Conservation (phyloP, 2,888 invertebrate species). For the Philopedon plagiatum region DNA sequence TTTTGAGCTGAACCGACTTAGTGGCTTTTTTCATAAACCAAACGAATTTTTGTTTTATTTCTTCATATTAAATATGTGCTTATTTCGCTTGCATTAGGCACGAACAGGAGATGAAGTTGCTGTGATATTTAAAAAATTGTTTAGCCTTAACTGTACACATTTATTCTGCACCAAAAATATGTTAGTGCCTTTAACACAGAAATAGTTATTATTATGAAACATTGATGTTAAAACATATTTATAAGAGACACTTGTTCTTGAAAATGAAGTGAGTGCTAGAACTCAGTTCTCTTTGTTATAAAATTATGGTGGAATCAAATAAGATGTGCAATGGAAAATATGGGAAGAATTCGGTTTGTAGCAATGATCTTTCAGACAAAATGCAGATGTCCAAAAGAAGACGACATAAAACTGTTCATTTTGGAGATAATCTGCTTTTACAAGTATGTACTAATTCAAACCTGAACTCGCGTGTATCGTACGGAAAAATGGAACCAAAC, state of each 20-base stretch:
- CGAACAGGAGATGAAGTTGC: not conserved
- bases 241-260: not conserved
- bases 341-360: constrained; percentile 58
- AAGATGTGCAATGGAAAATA: constrained; percentile 65
- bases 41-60: too few relatives aligned
- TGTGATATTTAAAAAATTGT: constrained; percentile 9
- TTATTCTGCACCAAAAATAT: constrained; percentile 6
- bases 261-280: not conserved
- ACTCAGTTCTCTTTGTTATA: not conserved
- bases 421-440: constrained; percentile 82
- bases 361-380: constrained; percentile 66
- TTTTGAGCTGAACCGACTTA: too few relatives aligned
- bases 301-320: constrained; percentile 67
- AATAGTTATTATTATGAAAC: not conserved
- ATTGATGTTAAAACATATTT: not conserved
- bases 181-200: constrained; percentile 3
- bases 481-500: constrained; percentile 79
- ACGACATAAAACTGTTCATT: constrained; percentile 84
- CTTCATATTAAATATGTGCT: too few relatives aligned
- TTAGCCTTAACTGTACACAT: constrained; percentile 2
- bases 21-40: too few relatives aligned
- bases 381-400: constrained; percentile 76
- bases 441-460: constrained; percentile 77
- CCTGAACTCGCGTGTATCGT: constrained; percentile 69
- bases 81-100: too few relatives aligned